Base-by-base conservation (phyloP, 35 echinoderm and acorn worm genomes). In the Acanthaster planci region DNA sequence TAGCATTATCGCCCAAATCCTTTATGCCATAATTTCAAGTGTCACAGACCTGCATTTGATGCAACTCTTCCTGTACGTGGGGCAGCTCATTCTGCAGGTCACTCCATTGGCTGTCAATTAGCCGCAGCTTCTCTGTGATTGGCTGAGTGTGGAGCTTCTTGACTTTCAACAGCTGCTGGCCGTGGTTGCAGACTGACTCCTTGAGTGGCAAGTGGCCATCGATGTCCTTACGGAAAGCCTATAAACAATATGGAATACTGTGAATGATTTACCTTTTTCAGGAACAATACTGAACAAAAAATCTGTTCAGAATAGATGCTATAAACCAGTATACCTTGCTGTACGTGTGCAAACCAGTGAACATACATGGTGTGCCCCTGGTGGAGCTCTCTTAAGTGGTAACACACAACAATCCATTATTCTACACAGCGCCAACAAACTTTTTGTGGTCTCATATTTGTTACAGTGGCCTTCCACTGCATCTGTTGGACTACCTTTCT, bases 191-290 rank as follows among this genome's bases (percentile, higher is more conserved):
- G 21, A 89, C 67, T 23, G 88, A 87, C 60, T 80, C 76, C 80
- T 99, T 94, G 16, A 94, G 77, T 44, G 89, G 86, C 40, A 78
- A 67, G 77, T 99, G 96, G 59, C 84, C 82, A 21, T 94, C 92
- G 0, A 99, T 78, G 60, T 99, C 92, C 60, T 99, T 99, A 21
- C 92, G 76, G 75, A 99, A 90, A 86, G 89, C 83, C 95, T 97
- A 77, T 56, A 17, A 5, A 56, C 54, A 84, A 1, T 6, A 12
- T 47, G 42, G 42, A 6, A 12, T 6, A 47, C 42, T 6, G 42
- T 47, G 42, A 47, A 47, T 12, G 12, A 22, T 79, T 8, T 8
- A 81, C 14, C 38, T 67, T 38, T 27, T 35, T 67, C 4, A 6
- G 7, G 18, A 5, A 27, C 32, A 67, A 67, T 6, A 67, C 32